Conservation (phyloP, 2,797 vertebrate species). For the Ateles fusciceps region DNA sequence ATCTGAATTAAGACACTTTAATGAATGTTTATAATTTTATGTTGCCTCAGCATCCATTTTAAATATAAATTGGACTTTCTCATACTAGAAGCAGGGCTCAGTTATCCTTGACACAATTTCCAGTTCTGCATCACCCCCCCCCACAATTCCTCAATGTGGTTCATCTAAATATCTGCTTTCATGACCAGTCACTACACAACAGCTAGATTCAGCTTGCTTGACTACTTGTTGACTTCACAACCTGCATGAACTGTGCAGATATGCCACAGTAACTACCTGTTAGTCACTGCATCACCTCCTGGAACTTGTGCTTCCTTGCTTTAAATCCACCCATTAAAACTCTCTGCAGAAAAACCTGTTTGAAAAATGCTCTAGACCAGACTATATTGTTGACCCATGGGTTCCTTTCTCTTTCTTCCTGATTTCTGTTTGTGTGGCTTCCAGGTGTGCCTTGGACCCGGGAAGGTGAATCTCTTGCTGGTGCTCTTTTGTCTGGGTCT, state of each 20-base stretch:
- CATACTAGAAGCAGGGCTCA: not conserved
- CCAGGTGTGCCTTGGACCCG: not conserved
- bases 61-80: not conserved
- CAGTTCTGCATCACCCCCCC: not conserved
- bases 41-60: not conserved
- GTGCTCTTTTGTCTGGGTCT: not conserved
- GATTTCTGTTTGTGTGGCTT: not conserved
- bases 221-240: not conserved
- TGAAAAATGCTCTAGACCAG: not conserved
- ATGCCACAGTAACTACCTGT: not conserved
- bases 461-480: not conserved
- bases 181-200: not conserved
- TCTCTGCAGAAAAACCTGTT: not conserved
- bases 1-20: not conserved
- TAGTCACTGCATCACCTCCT: not conserved
- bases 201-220: not conserved
- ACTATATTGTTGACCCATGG: not conserved
- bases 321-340: not conserved
- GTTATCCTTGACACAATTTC: not conserved
- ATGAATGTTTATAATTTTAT: not conserved
- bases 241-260: not conserved
- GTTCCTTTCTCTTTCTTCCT: not conserved
- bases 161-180: not conserved
- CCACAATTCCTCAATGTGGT: not conserved
- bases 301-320: not conserved